phyloP scores from a whole-genome alignment of 1,140 invertebrate species.

The Meteorus sp. region DNA sequence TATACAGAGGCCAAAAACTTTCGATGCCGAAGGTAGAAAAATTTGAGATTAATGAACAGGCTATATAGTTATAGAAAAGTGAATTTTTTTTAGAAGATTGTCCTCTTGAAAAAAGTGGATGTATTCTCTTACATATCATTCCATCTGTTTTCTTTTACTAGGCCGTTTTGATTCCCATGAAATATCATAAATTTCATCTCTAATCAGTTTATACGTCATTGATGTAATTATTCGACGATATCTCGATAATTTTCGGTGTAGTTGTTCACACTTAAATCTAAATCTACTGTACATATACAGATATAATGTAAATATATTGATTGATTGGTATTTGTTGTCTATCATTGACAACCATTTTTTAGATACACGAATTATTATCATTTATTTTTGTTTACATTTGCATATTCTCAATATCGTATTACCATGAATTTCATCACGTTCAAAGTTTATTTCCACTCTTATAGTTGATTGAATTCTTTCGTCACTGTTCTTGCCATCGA shows the following conservation, averaged over 20 bases:
- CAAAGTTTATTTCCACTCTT: not conserved
- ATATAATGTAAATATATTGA: not conserved
- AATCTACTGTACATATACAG: slow-evolving; percentile 16
- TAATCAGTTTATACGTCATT: not conserved
- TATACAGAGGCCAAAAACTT: slow-evolving; percentile 15
- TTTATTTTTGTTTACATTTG: not conserved
- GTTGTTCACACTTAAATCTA: slow-evolving; percentile 4
- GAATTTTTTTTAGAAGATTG: slow-evolving; percentile 17
- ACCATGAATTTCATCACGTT: not conserved
- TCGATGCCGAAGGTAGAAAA: slow-evolving; percentile 25
- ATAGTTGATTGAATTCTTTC: no score
- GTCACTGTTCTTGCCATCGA: slow-evolving; percentile 12
- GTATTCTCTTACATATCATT: slow-evolving; percentile 23
- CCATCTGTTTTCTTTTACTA: slow-evolving; percentile 4
- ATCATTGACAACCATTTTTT: not conserved
- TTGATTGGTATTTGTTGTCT: slow-evolving; percentile 6
- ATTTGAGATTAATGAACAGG: slow-evolving; percentile 26
- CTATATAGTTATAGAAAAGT: slow-evolving; percentile 4
- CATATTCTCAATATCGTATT: not conserved
- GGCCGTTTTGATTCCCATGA: slow-evolving; percentile 10
- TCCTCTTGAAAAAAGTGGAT: slow-evolving; percentile 25
- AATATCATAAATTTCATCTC: not conserved
- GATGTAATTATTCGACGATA: no score
- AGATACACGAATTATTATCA: not conserved
- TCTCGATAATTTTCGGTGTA: no score